These are phyloP conservation scores for Enteromius anoplus DNA, from an alignment of 2,797 vertebrate genomes.

Conservation along the genomic window DNA sequence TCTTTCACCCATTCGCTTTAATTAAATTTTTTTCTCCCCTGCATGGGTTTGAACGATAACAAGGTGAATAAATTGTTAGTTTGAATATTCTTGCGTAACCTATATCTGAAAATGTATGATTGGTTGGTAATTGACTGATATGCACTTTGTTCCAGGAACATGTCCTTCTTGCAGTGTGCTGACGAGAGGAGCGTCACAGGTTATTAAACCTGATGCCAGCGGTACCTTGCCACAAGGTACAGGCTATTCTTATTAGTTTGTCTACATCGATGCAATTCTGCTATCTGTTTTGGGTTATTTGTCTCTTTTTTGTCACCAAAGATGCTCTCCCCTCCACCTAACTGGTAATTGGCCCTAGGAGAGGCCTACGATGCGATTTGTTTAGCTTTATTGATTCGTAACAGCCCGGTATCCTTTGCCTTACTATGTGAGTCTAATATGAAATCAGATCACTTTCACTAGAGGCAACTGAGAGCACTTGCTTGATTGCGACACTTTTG, in stretches of 20 bases:
- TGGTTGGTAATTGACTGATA: background rate
- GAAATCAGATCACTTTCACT: conserved; percentile 28
- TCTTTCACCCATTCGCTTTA: background rate
- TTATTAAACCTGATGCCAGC: background rate
- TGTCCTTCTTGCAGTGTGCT: background rate
- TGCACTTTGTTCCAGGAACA: background rate
- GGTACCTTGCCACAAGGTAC: background rate
- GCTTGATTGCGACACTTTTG: conserved; percentile 4
- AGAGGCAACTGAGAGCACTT: background rate
- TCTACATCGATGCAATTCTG: background rate
- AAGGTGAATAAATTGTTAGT: background rate
- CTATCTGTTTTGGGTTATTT: conserved; percentile 27
- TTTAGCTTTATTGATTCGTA: conserved; percentile 45
- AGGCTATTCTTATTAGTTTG: conserved; percentile 7
- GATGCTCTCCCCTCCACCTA: conserved; percentile 41
- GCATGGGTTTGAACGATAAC: background rate
- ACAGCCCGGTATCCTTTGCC: conserved; percentile 10
- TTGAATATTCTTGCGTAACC: background rate
- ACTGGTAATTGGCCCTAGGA: conserved; percentile 50
- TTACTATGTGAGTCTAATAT: background rate
- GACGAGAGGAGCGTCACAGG: background rate
- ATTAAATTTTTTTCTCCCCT: background rate
- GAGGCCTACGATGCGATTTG: conserved; percentile 26
- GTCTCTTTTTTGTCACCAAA: conserved; percentile 35
- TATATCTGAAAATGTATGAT: background rate